Conservation (phyloP, 2,113 vertebrate species). For the Vimba vimba region DNA sequence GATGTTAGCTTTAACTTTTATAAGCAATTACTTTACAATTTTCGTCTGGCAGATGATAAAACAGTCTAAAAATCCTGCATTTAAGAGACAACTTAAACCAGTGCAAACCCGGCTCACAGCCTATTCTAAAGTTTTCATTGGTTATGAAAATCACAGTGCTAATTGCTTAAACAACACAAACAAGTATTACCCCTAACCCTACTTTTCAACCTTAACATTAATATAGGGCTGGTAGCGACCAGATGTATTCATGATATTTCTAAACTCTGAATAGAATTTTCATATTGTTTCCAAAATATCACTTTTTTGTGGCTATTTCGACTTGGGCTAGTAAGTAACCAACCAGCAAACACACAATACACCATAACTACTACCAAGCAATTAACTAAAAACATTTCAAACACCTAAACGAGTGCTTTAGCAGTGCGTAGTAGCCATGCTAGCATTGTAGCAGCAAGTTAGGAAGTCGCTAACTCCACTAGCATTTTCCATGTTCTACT, state of each 20-base stretch:
- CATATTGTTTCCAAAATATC: neutral
- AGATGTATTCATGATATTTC: neutral
- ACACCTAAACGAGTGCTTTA: too few species aligned
- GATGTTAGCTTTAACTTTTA: neutral
- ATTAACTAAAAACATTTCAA: neutral
- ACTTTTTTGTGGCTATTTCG: neutral
- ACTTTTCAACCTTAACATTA: neutral
- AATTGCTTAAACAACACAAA: neutral
- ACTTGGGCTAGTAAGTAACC: neutral
- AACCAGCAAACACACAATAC: neutral
- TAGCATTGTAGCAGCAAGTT: neutral
- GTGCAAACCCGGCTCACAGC: neutral
- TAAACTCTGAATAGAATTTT: neutral
- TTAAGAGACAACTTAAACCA: neutral
- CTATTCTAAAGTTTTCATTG: neutral
- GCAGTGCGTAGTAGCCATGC: neutral
- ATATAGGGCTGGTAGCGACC: neutral
- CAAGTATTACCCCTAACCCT: too few species aligned
- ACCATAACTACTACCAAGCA: neutral
- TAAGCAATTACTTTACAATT: neutral
- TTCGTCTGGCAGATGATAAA: neutral
- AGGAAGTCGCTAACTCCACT: neutral
- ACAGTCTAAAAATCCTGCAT: neutral
- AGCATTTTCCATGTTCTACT: neutral
- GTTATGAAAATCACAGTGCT: neutral